Percentiles rank a stretch among this genome's conserved stretches.
Conservation (phyloP, 2,113 vertebrate species). For the Perognathus longimembris region DNA sequence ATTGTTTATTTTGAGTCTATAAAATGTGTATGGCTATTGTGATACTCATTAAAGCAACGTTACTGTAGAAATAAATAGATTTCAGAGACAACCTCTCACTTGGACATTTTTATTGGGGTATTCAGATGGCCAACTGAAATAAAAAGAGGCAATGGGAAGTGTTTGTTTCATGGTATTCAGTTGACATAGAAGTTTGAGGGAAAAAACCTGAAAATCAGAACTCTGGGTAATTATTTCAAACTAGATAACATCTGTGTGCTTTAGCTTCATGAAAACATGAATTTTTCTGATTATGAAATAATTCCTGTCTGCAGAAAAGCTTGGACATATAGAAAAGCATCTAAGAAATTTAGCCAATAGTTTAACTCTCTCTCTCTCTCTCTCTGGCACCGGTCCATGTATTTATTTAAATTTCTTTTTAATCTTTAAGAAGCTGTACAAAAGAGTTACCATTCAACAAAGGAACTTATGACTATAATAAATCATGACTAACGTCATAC, state of each 20-base stretch:
- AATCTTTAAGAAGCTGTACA: no score
- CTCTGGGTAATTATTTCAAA: constrained; percentile 27
- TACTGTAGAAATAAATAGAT: not conserved
- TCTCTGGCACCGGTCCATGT: no score
- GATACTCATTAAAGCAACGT: not conserved
- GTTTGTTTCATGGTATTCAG: not conserved
- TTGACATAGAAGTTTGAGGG: constrained; percentile 39
- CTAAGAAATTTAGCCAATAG: not conserved
- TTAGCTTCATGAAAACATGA: not conserved
- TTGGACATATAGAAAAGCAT: constrained; percentile 11
- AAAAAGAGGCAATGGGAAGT: constrained; percentile 34
- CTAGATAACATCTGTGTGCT: not conserved
- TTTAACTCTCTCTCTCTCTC: not conserved
- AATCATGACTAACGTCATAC: no score
- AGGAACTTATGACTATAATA: no score
- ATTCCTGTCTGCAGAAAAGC: constrained; percentile 38
- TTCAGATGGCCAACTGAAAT: constrained; percentile 41
- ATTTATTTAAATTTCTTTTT: no score
- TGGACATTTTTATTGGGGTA: constrained; percentile 16
- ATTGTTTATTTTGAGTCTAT: constrained; percentile 20
- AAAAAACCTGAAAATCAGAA: constrained; percentile 20
- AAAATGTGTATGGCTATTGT: not conserved
- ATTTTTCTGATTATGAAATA: constrained; percentile 49
- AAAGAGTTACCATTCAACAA: no score
- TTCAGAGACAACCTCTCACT: not conserved